A percentile compares a stretch with the other conserved stretches of the same genome.
These are phyloP conservation scores for Amphipoea oculea DNA, from an alignment of 2,888 invertebrate genomes.

Conservation along the genomic window DNA sequence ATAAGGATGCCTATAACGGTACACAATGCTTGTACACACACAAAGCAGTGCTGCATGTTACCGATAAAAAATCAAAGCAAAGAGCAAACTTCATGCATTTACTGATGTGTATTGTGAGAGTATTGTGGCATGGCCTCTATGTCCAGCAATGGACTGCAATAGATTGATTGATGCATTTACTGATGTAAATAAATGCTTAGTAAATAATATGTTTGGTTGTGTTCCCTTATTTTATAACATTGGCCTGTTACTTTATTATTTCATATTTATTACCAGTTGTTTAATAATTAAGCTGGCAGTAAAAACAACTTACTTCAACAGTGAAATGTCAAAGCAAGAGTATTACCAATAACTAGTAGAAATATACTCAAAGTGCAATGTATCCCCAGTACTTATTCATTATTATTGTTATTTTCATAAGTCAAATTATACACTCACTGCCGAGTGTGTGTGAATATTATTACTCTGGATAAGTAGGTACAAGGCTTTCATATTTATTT, in stretches of 20 bases:
- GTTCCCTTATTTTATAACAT: neutral
- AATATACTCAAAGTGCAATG: neutral
- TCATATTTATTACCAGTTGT: neutral
- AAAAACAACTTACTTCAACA: neutral
- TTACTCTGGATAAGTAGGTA: neutral
- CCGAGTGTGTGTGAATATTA: neutral
- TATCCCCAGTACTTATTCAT: too few species aligned
- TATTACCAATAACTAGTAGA: neutral
- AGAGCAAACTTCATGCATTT: constrained; percentile 4
- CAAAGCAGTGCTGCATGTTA: constrained; percentile 14
- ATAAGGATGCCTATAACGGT: constrained; percentile 31
- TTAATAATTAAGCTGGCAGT: neutral
- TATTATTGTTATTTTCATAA: neutral
- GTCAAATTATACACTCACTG: neutral
- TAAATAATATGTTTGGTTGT: neutral
- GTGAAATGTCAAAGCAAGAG: neutral
- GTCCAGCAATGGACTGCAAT: neutral
- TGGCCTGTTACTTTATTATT: neutral
- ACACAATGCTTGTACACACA: constrained; percentile 13
- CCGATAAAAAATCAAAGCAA: constrained; percentile 2
- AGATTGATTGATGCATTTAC: neutral
- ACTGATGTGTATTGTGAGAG: neutral
- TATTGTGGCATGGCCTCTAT: neutral
- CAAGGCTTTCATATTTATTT: neutral
- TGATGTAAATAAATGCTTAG: neutral